These are phyloP conservation scores for Scaptomyza hsui DNA, from an alignment of 1,140 invertebrate genomes.

Conservation along the genomic window DNA sequence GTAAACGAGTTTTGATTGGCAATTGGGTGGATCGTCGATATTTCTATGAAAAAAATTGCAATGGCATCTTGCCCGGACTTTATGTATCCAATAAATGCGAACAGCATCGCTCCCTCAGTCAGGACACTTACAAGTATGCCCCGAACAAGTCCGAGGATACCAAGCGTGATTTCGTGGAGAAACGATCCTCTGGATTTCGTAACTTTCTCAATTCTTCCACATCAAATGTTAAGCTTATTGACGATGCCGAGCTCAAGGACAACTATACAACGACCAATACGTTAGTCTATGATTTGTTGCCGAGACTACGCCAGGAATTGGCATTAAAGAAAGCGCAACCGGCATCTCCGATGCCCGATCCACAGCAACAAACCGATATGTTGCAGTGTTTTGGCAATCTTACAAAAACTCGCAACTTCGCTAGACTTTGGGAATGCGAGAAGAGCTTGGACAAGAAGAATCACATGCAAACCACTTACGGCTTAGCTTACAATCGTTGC, in stretches of 20 bases:
- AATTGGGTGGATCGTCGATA: constrained; percentile 67
- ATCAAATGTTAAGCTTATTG: constrained; percentile 34
- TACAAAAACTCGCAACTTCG: constrained; percentile 40
- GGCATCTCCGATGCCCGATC: not conserved
- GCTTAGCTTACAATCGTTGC: constrained; percentile 5
- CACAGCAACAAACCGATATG: constrained; percentile 24
- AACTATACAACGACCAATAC: constrained; percentile 64
- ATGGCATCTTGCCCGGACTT: constrained; percentile 58
- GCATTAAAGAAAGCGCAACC: not conserved
- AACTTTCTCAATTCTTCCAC: constrained; percentile 30
- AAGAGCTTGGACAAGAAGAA: not conserved
- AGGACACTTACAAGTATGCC: constrained; percentile 38
- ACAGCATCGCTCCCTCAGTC: constrained; percentile 40
- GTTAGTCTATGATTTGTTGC: constrained; percentile 47
- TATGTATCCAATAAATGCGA: constrained; percentile 34
- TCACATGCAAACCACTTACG: constrained; percentile 42
- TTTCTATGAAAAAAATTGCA: constrained; percentile 33
- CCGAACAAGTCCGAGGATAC: not conserved
- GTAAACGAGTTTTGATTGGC: constrained; percentile 53
- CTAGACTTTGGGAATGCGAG: not conserved
- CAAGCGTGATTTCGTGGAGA: constrained; percentile 6
- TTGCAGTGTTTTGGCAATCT: constrained; percentile 50
- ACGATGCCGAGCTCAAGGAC: constrained; percentile 11
- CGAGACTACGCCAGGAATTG: constrained; percentile 2
- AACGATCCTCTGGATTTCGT: constrained; percentile 22